A percentile compares a stretch with the other conserved stretches of the same genome.
Evolutionary conservation across 2,888 invertebrate genomes (phyloP).

Genomic region (Poecilobothrus nobilitatus): DNA sequence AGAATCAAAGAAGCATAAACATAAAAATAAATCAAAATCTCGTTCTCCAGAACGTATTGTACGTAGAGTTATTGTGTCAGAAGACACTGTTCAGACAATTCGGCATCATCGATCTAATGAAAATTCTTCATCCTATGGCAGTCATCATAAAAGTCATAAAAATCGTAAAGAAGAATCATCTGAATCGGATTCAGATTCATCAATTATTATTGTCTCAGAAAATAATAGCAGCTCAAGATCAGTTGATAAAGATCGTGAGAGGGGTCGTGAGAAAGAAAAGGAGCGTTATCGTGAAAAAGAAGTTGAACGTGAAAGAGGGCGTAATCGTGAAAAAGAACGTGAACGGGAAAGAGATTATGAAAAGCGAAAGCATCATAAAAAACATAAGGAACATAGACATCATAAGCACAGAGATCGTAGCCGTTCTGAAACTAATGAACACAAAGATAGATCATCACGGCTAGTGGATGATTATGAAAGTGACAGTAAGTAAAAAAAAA

Average conservation of each 20-base stretch:
- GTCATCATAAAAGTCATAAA: neutral
- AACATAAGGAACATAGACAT: slow-evolving; percentile 36
- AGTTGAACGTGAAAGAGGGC: neutral
- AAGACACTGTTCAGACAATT: neutral
- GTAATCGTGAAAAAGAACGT: neutral
- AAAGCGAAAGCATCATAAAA: slow-evolving; percentile 33
- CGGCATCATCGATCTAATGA: neutral
- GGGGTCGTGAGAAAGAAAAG: neutral
- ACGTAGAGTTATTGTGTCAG: slow-evolving; percentile 1
- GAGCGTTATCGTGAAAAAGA: slow-evolving; percentile 10
- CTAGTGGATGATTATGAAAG: slow-evolving; percentile 39
- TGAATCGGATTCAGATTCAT: neutral
- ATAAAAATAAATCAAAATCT: slow-evolving; percentile 30
- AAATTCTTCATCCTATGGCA: too few relatives aligned
- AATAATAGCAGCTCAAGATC: neutral
- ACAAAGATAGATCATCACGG: slow-evolving; percentile 29
- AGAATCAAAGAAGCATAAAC: slow-evolving; percentile 37
- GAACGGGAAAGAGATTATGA: slow-evolving; percentile 11
- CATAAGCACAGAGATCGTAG: slow-evolving; percentile 26
- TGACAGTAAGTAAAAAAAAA: slow-evolving; percentile 40
- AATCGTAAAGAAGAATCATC: neutral
- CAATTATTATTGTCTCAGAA: slow-evolving; percentile 11
- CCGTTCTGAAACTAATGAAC: neutral
- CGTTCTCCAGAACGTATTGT: slow-evolving; percentile 22
- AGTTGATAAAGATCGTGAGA: neutral